Evolutionary conservation across 2,888 invertebrate genomes (phyloP).

Genomic region (Drosophila atroscutellata): DNA sequence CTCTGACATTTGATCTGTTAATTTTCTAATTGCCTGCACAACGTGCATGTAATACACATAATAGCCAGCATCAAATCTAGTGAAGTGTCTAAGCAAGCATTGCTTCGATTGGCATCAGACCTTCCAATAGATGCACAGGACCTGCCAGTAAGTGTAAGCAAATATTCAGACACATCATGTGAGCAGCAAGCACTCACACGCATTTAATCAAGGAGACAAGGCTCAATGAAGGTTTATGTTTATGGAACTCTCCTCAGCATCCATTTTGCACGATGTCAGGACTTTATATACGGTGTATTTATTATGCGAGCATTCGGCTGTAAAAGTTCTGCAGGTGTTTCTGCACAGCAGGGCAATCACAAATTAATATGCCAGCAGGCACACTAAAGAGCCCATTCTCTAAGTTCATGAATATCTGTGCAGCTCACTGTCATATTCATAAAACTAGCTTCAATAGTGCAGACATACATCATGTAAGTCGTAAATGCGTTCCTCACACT

Average conservation of each 20-base stretch:
- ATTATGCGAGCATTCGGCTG: constrained; percentile 41
- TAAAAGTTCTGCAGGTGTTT: constrained; percentile 53
- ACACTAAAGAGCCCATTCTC: constrained; percentile 38
- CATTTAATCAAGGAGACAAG: constrained; percentile 44
- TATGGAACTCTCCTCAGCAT: constrained; percentile 4
- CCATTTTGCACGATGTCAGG: constrained; percentile 23
- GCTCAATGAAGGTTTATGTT: constrained; percentile 11
- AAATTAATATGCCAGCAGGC: constrained; percentile 56
- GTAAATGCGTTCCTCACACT: not conserved
- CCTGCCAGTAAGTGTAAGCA: constrained; percentile 35
- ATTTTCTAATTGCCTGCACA: constrained; percentile 55
- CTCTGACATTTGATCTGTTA: constrained; percentile 30
- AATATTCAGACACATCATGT: constrained; percentile 40
- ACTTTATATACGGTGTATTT: constrained; percentile 25
- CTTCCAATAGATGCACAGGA: constrained; percentile 25
- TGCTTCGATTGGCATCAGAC: constrained; percentile 41
- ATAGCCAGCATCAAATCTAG: constrained; percentile 34
- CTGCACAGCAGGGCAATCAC: constrained; percentile 35
- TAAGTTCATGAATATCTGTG: constrained; percentile 28
- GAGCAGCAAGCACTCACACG: constrained; percentile 14
- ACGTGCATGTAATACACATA: constrained; percentile 43
- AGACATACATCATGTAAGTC: constrained; percentile 3
- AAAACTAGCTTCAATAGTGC: constrained; percentile 26
- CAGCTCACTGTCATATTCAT: constrained; percentile 38
- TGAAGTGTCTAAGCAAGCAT: constrained; percentile 36